A percentile compares a stretch with the other conserved stretches of the same genome.
phyloP scores from a whole-genome alignment of 2,888 invertebrate genomes.

The Epirrhoe tristata region DNA sequence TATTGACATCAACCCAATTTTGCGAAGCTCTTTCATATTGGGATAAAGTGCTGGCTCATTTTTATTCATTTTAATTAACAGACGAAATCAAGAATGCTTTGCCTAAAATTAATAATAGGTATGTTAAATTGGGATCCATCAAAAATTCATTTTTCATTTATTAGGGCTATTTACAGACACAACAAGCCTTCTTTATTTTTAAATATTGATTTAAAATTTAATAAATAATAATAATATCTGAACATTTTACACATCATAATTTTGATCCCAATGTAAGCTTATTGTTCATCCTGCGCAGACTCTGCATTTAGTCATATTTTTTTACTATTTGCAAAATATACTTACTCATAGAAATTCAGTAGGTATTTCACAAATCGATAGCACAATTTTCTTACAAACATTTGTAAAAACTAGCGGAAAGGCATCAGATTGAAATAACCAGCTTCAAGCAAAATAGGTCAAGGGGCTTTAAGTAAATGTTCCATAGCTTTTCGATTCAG shows the following conservation, averaged over 20 bases:
- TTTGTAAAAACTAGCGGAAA: constrained; percentile 10
- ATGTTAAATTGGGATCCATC: neutral
- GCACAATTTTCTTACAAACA: neutral
- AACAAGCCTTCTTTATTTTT: too few relatives aligned
- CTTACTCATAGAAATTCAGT: too few relatives aligned
- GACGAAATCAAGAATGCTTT: neutral
- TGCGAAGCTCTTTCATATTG: constrained; percentile 43
- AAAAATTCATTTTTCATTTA: neutral
- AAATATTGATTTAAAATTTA: too few relatives aligned
- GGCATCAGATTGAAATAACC: constrained; percentile 49
- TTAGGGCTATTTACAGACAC: too few relatives aligned
- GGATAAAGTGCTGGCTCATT: constrained; percentile 7
- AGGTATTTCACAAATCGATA: too few relatives aligned
- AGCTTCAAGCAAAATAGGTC: constrained; percentile 64
- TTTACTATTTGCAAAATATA: too few relatives aligned
- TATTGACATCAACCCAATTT: constrained; percentile 33
- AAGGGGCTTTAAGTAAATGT: constrained; percentile 71
- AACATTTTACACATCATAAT: too few relatives aligned
- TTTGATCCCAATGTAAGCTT: too few relatives aligned
- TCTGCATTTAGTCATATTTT: neutral
- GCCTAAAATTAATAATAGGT: neutral
- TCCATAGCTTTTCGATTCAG: constrained; percentile 56
- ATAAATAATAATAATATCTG: too few relatives aligned
- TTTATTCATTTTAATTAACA: constrained; percentile 6
- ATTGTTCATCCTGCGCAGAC: too few relatives aligned